Conservation (phyloP, 2,113 vertebrate species). For the Notarius lentiginosus region DNA sequence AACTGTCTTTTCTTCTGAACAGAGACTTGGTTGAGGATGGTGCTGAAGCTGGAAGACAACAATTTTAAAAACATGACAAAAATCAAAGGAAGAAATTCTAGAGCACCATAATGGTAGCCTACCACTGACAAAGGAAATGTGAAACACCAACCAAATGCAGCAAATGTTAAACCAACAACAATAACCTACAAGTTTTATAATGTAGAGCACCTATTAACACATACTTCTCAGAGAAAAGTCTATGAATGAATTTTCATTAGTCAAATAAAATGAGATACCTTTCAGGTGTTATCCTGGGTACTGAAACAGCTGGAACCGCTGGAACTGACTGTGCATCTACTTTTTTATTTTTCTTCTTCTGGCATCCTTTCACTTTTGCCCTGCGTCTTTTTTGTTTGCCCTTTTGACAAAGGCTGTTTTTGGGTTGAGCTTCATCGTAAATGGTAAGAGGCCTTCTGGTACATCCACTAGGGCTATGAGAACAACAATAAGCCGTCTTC, state of each 20-base stretch:
- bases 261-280: constrained; percentile 73
- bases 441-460: constrained; percentile 86
- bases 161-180: background rate
- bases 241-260: background rate
- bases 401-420: constrained; percentile 84
- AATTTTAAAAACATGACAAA: background rate
- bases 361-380: constrained; percentile 79
- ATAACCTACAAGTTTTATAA: background rate
- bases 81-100: background rate
- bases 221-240: background rate
- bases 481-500: constrained; percentile 93
- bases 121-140: background rate
- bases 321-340: constrained; percentile 73
- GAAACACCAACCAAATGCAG: background rate
- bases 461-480: constrained; percentile 89
- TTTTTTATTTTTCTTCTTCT: constrained; percentile 87
- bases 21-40: constrained; percentile 95
- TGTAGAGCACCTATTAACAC: background rate
- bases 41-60: constrained; percentile 79
- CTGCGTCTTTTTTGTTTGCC: constrained; percentile 77
- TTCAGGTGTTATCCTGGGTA: constrained; percentile 90
- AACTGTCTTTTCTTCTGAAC: constrained; percentile 93
- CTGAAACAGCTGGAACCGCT: constrained; percentile 76
- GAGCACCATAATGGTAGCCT: background rate
- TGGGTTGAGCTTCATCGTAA: constrained; percentile 83